These are phyloP conservation scores for Fregata magnificens DNA, from an alignment of 2,113 vertebrate genomes.

Conservation along the genomic window DNA sequence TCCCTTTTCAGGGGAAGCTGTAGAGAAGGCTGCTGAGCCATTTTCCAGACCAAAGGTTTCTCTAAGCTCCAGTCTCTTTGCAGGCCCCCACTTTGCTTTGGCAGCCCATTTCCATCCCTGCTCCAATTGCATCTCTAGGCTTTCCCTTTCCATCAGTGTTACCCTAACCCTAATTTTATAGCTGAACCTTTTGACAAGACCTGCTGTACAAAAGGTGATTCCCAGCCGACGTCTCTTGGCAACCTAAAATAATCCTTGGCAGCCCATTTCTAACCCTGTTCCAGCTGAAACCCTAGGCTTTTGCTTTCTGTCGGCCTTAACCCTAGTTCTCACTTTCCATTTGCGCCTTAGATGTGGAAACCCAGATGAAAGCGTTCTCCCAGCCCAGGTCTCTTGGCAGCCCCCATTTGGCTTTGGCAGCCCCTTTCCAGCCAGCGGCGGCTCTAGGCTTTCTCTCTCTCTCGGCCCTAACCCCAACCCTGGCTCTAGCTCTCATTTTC, in stretches of 20 bases:
- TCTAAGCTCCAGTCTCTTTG: neutral
- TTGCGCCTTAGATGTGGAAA: neutral
- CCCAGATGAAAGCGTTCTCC: neutral
- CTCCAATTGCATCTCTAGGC: neutral
- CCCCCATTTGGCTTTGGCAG: neutral
- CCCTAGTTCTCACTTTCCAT: neutral
- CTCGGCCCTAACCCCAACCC: neutral
- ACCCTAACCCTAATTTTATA: neutral
- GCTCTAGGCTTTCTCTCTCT: neutral
- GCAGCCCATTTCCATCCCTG: neutral
- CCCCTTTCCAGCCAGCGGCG: neutral
- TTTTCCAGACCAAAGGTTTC: neutral
- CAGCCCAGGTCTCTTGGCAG: neutral
- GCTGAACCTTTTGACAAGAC: neutral
- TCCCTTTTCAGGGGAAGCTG: neutral
- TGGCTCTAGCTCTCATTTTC: neutral
- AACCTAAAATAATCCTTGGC: neutral
- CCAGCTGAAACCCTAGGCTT: neutral
- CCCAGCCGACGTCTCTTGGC: neutral
- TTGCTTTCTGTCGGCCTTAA: neutral
- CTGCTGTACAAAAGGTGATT: neutral
- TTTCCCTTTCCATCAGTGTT: neutral
- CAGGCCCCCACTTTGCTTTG: neutral
- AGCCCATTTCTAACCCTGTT: neutral
- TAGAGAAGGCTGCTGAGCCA: neutral